Base-by-base conservation (phyloP, 2,888 invertebrate species). In the Gisinianus flammeolus region DNA sequence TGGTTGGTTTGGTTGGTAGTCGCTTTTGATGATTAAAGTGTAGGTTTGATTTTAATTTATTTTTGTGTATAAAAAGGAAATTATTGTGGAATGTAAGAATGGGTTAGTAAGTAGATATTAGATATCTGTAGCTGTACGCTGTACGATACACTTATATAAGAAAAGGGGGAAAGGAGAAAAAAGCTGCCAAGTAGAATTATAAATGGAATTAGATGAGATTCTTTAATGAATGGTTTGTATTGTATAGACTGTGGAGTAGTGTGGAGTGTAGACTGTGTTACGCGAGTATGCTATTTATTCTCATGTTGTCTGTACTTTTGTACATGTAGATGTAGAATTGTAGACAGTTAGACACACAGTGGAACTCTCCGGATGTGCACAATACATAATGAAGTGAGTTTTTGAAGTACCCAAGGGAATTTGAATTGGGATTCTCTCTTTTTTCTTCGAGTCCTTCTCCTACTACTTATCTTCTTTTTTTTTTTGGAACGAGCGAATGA, bases 351-450 rank as follows among this genome's bases (percentile, higher is more conserved):
- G n/a, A 16, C 1, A 62, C 26, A 4, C 62, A 62, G 62, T 62
- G 1, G 62, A 22, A 30, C 62, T 64, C 62, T 62, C 62, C 73
- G 62, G 62, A 73, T 73, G 73, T 44, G 19, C 44, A 44, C n/a
- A 19, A 66, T 66, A 67, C 33, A 62, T 73, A 73, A 73, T 73
- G 24, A 73, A 73, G 73, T 62, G 56, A 44, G 26, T 58, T 73
- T 71, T 72, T 62, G 22, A 73, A 62, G 62, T 62, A 62, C 73
- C 73, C 62, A 62, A 33, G 62, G 56, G 62, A 58, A 24, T 62
- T 73, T 73, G 58, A 73, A 73, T 73, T 73, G 73, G 33, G 73
- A 35, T 35, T 62, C 73, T 73, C 35, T 72, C 58, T 54, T 16
- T 58, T 22, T n/a, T 22, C 8, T 62, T 28, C 44, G 12, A 4